Percentiles rank a stretch among this genome's conserved stretches.
Conservation (phyloP, 2,888 invertebrate genomes). For the Leptinotarsa peninsularis region DNA sequence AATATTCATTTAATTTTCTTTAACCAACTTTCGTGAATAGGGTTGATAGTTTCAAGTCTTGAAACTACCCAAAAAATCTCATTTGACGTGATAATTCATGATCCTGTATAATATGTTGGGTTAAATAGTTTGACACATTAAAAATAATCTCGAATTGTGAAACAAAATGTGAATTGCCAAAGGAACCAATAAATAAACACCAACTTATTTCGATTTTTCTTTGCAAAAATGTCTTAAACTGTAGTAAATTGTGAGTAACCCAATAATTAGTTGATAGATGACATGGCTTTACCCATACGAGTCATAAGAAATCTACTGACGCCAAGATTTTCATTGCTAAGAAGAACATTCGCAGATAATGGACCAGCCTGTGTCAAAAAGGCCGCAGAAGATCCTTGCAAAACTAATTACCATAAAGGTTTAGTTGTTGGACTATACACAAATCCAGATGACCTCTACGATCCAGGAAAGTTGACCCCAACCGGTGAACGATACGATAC, state of each 20-base stretch:
- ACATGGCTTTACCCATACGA: slow-evolving; percentile 39
- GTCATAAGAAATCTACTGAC: slow-evolving; percentile 25
- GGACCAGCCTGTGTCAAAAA: slow-evolving; percentile 36
- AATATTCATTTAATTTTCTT: no score
- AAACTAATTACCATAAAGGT: slow-evolving; percentile 62
- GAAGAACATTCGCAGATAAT: slow-evolving; percentile 24
- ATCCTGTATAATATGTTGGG: neutral
- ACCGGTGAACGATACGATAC: slow-evolving; percentile 73
- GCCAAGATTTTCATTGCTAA: slow-evolving; percentile 29
- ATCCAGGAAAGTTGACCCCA: slow-evolving; percentile 73
- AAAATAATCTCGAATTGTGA: neutral
- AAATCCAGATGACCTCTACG: slow-evolving; percentile 69
- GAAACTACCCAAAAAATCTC: neutral
- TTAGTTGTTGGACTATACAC: slow-evolving; percentile 75
- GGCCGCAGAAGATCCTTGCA: slow-evolving; percentile 55
- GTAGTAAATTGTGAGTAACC: slow-evolving; percentile 43
- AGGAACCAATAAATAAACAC: slow-evolving; percentile 48
- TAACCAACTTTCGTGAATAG: no score
- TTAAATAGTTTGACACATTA: neutral
- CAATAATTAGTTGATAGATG: slow-evolving; percentile 31
- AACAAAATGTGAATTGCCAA: slow-evolving; percentile 46
- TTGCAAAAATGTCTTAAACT: slow-evolving; percentile 39
- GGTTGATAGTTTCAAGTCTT: no score
- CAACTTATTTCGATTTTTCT: slow-evolving; percentile 43
- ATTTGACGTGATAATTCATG: neutral